Conservation (phyloP, 2,888 invertebrate genomes). For the Galerucella nymphaeae region DNA sequence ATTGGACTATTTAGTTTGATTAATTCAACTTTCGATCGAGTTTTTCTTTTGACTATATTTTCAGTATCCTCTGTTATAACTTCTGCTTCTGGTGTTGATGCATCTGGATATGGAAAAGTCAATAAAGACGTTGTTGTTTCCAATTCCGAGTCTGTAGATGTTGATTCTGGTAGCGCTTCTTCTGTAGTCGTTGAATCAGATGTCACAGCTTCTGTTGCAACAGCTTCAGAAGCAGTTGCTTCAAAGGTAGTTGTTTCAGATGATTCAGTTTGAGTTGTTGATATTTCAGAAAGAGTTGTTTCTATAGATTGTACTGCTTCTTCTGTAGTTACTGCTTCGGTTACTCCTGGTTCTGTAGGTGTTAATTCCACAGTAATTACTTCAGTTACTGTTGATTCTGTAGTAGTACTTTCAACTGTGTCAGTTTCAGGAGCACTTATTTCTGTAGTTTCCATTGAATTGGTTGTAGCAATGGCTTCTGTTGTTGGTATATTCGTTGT, state of each 20-base stretch:
- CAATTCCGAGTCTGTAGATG: neutral
- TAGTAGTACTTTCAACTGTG: neutral
- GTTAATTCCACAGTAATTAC: slow-evolving; percentile 25
- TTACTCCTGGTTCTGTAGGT: neutral
- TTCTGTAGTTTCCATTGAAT: slow-evolving; percentile 20
- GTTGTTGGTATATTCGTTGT: slow-evolving; percentile 22
- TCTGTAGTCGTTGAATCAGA: neutral
- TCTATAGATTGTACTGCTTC: slow-evolving; percentile 16
- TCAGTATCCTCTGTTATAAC: neutral
- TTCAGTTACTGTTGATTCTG: slow-evolving; percentile 23
- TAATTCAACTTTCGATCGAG: neutral
- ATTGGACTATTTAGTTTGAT: neutral
- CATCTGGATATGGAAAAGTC: slow-evolving; percentile 16
- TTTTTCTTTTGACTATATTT: slow-evolving; percentile 16
- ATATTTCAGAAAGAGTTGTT: slow-evolving; percentile 3
- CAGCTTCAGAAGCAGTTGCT: slow-evolving; percentile 23
- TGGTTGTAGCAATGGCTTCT: slow-evolving; percentile 30
- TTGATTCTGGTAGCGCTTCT: slow-evolving; percentile 7
- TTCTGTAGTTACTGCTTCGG: neutral
- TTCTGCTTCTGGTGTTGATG: neutral
- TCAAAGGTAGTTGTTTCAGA: slow-evolving; percentile 20
- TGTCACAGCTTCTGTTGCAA: slow-evolving; percentile 2
- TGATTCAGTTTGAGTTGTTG: neutral
- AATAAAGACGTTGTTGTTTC: slow-evolving; percentile 25
- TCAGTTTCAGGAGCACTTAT: slow-evolving; percentile 3